Evolutionary conservation across 2,888 invertebrate genomes (phyloP).

Genomic region (Venustoraphidia nigricollis): DNA sequence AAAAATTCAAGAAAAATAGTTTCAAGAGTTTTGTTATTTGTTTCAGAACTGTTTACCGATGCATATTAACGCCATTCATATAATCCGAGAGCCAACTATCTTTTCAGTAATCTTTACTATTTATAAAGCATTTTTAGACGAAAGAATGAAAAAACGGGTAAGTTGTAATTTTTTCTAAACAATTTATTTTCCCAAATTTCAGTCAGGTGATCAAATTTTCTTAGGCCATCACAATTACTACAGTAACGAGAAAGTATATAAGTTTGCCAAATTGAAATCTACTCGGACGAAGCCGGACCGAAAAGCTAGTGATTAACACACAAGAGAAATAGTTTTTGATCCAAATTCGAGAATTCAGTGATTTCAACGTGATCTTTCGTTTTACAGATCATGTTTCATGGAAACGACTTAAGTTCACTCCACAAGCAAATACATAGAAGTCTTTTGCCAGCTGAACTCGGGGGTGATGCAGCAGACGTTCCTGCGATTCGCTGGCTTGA

Average conservation of each 20-base stretch:
- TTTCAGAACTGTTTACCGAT: conserved; percentile 19
- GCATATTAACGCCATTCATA: conserved; percentile 15
- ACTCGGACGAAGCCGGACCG: too few species aligned
- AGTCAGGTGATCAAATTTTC: too few species aligned
- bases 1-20: not conserved
- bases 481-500: conserved; percentile 10
- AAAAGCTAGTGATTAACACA: too few species aligned
- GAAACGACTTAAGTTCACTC: conserved; percentile 24
- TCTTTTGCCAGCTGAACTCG: conserved; percentile 27
- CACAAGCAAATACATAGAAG: conserved; percentile 24
- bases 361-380: not conserved
- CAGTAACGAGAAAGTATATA: too few species aligned
- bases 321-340: too few species aligned
- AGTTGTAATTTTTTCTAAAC: conserved; percentile 7
- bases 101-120: conserved; percentile 16
- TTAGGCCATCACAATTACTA: too few species aligned
- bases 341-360: too few species aligned
- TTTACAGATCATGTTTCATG: conserved; percentile 29
- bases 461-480: conserved; percentile 15
- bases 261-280: too few species aligned
- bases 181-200: too few species aligned
- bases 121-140: conserved; percentile 20
- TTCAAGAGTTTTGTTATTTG: conserved; percentile 4
- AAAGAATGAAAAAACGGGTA: conserved; percentile 18
- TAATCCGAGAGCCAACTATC: conserved; percentile 17